phyloP scores from a whole-genome alignment of 2,113 vertebrate species.

The Cichladusa arquata region DNA sequence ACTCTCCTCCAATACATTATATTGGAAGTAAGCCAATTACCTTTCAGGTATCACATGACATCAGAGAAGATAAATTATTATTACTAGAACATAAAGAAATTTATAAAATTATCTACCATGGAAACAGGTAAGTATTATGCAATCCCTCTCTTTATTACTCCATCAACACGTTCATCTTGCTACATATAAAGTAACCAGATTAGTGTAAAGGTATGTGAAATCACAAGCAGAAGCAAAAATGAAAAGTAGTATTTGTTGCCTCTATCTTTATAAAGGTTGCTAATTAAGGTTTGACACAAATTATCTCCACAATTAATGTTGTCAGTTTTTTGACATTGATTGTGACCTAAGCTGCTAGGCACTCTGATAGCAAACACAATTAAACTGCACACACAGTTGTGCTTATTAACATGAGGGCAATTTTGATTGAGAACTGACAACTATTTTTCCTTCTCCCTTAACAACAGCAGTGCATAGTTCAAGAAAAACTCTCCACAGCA shows the following conservation, averaged over 20 bases:
- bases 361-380: conserved; percentile 39
- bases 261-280: conserved; percentile 8
- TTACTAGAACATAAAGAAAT: background rate
- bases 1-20: background rate
- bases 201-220: background rate
- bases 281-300: conserved; percentile 29
- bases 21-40: background rate
- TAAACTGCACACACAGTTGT: background rate
- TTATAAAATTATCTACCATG: background rate
- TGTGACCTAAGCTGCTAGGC: conserved; percentile 9
- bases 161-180: background rate
- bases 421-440: conserved; percentile 44
- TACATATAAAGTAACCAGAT: background rate
- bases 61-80: background rate
- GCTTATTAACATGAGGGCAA: conserved; percentile 51
- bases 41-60: background rate
- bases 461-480: conserved; percentile 2
- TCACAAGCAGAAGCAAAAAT: background rate
- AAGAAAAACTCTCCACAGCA: conserved; percentile 31
- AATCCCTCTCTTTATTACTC: background rate
- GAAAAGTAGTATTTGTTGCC: background rate
- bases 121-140: background rate
- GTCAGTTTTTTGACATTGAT: conserved; percentile 7
- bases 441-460: conserved; percentile 53
- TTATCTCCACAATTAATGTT: background rate